Evolutionary conservation across 1,140 invertebrate species (phyloP), one percentile per base, ranked within the genome.

Genomic region (Brachionus sp.): DNA sequence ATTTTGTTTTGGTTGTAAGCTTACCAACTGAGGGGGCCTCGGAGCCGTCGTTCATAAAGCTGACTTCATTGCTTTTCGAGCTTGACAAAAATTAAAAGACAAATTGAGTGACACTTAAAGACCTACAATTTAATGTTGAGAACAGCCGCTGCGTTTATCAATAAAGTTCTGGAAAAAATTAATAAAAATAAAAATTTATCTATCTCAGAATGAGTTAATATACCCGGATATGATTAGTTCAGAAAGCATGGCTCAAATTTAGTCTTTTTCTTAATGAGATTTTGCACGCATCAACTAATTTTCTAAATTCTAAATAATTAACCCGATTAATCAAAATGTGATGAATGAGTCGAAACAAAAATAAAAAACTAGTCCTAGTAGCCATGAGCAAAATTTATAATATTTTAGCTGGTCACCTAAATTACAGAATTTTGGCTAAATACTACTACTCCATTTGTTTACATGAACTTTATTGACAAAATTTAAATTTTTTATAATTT

Each of bases 141-240:
- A 16, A 70, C 68, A n/a, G 68, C 68, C 9, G 39, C 39, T 44
- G 68, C 68, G 23, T 70, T 70, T 44, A 70, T 44, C 35, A 70
- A 70, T 44, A 70, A 70, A 70, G 68, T 70, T 37, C 68, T 70
- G 35, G 19, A 19, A 66, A 57, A 57, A 16, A 57, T 19, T 1
- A 1, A 10, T 13, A 66, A 66, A 23, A 9, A 35, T 35, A 37
- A 66, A 66, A 35, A 66, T 33, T 66, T 13, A 66, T 66, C 23
- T 13, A 66, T 33, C 13, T 66, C 33, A 23, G 10, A 12, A 66
- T 35, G 10, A 1, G 5, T 46, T 46, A 46, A 6, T 13, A 16
- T 70, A 70, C 66, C 66, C 66, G 66, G 66, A 70, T 70, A 70
- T 70, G 16, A 70, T 70, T 4, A 70, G 35, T 70, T 70, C 66